These are phyloP conservation scores for Porites cylindrica DNA, from an alignment of 92 coral and sea anemone species.

Conservation along the genomic window DNA sequence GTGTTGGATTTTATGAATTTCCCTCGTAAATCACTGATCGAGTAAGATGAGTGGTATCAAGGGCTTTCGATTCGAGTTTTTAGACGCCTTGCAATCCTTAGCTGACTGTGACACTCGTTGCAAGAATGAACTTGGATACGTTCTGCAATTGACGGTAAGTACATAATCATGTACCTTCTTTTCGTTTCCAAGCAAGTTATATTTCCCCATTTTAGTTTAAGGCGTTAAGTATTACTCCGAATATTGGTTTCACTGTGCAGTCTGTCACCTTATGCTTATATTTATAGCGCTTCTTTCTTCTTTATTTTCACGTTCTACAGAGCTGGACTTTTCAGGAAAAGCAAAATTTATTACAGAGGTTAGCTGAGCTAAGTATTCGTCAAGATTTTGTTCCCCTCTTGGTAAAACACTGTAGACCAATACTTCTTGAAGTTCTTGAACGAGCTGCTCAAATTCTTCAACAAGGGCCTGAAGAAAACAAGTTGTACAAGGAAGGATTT, in stretches of 20 bases:
- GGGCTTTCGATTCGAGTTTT: slow-evolving; percentile 69
- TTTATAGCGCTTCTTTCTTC: not conserved
- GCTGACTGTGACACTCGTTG: slow-evolving; percentile 59
- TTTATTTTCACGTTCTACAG: slow-evolving; percentile 41
- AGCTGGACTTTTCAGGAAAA: slow-evolving; percentile 84
- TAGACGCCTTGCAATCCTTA: slow-evolving; percentile 62
- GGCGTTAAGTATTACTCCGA: too few species aligned
- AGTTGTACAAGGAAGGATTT: slow-evolving; percentile 54
- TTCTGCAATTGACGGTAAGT: slow-evolving; percentile 73
- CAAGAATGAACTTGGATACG: slow-evolving; percentile 60
- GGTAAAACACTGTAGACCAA: slow-evolving; percentile 75
- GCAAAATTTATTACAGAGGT: slow-evolving; percentile 73
- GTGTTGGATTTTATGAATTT: too few species aligned
- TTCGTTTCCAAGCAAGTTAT: not conserved
- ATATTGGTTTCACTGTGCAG: too few species aligned
- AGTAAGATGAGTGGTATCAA: slow-evolving; percentile 59
- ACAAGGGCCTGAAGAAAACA: slow-evolving; percentile 21
- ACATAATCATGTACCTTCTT: not conserved
- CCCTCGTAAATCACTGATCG: not conserved
- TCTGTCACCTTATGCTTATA: too few species aligned
- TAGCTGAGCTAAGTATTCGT: slow-evolving; percentile 69
- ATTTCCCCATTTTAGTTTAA: too few species aligned
- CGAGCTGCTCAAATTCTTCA: slow-evolving; percentile 54
- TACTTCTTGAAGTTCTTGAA: slow-evolving; percentile 84
- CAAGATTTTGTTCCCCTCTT: slow-evolving; percentile 56